Percentiles rank a stretch among this genome's conserved stretches.
phyloP scores from a whole-genome alignment of 2,888 invertebrate genomes.

The Steromphala cineraria region DNA sequence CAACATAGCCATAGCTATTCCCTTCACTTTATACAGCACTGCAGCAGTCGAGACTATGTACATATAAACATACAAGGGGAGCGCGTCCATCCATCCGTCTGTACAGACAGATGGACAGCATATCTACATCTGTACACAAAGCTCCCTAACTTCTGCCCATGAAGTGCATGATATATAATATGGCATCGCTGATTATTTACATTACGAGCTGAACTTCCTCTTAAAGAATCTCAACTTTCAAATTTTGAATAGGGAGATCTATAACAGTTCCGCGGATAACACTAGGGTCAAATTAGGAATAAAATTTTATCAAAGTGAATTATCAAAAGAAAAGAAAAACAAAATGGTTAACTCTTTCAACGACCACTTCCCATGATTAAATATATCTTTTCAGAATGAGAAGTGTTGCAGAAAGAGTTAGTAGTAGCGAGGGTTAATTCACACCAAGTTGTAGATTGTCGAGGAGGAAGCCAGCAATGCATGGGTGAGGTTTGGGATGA shows the following conservation, averaged over 20 bases:
- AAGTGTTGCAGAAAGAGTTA: neutral
- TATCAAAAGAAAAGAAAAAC: neutral
- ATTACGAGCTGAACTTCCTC: neutral
- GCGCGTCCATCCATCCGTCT: neutral
- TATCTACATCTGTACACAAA: neutral
- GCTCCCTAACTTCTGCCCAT: neutral
- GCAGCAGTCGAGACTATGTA: conserved; percentile 4
- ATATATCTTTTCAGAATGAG: neutral
- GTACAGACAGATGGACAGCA: neutral
- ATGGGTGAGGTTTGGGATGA: neutral
- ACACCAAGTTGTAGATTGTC: neutral
- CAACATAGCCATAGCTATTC: conserved; percentile 9
- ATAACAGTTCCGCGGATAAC: neutral
- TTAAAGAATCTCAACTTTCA: neutral
- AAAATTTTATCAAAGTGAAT: neutral
- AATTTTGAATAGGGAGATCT: neutral
- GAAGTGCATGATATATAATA: conserved; percentile 9
- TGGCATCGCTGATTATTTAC: conserved; percentile 9
- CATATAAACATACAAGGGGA: neutral
- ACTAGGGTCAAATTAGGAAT: neutral
- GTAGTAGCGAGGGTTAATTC: neutral
- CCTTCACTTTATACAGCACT: conserved; percentile 15
- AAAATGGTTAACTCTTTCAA: neutral
- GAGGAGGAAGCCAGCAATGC: neutral
- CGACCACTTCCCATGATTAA: conserved; percentile 6